Evolutionary conservation across 2,113 vertebrate species (phyloP).

Genomic region (Columbina picui): DNA sequence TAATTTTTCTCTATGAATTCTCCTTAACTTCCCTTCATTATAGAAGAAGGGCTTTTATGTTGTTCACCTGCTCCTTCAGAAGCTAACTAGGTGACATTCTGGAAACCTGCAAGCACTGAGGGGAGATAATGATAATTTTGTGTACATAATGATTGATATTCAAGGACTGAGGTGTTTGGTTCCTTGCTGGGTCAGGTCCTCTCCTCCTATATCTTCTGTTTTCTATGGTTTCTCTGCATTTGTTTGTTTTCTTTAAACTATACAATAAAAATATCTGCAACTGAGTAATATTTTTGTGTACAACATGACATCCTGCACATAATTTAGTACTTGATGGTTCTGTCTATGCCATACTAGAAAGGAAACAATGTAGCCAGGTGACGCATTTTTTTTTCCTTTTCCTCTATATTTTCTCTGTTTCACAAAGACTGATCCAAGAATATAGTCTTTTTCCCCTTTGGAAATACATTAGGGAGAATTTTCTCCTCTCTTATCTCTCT

Average conservation of each 20-base stretch:
- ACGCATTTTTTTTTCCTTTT: not conserved
- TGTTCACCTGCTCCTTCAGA: not conserved
- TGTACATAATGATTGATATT: not conserved
- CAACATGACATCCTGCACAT: not conserved
- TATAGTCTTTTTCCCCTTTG: not conserved
- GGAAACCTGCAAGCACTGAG: not conserved
- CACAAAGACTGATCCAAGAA: not conserved
- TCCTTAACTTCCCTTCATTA: not conserved
- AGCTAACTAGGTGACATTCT: not conserved
- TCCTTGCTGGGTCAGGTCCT: not conserved
- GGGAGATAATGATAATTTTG: not conserved
- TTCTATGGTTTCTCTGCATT: not conserved
- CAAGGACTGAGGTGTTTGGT: not conserved
- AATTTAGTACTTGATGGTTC: not conserved
- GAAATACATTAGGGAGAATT: not conserved
- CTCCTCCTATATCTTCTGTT: not conserved
- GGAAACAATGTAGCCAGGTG: not conserved
- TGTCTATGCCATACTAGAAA: not conserved
- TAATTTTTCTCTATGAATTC: not conserved
- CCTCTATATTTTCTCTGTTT: not conserved
- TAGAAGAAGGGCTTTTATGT: rapidly evolving
- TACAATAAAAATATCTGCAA: not conserved
- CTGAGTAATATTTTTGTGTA: not conserved
- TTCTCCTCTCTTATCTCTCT: not conserved
- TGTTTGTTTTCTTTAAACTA: not conserved